A percentile compares a stretch with the other conserved stretches of the same genome.
Evolutionary conservation across 2,113 vertebrate species (phyloP).

Genomic region (Cygnus buccinator): DNA sequence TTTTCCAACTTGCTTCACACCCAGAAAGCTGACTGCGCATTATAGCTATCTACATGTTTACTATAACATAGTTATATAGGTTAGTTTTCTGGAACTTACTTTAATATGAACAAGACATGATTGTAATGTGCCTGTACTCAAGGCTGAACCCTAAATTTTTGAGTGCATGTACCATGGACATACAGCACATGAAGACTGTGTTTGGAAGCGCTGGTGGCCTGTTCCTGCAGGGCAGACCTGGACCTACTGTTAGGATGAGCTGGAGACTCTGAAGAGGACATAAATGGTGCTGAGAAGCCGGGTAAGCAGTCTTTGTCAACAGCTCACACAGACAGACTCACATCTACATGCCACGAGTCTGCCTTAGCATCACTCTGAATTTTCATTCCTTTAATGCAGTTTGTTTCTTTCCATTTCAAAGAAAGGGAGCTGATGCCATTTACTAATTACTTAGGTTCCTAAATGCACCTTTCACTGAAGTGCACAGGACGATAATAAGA

Average conservation of each 20-base stretch:
- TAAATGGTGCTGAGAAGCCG: background rate
- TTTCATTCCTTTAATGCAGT: background rate
- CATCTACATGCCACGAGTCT: background rate
- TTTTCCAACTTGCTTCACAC: background rate
- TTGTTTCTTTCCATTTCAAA: background rate
- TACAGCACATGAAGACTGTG: rapidly evolving
- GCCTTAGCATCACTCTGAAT: background rate
- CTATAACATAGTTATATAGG: rapidly evolving
- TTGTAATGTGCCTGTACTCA: rapidly evolving
- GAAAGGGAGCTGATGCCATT: background rate
- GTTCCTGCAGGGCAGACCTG: background rate
- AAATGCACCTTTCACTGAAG: background rate
- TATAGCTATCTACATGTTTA: background rate
- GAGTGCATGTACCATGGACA: rapidly evolving
- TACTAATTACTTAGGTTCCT: background rate
- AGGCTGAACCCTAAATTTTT: background rate
- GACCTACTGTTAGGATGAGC: background rate
- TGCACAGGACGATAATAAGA: background rate
- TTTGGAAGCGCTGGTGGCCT: background rate
- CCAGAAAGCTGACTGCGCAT: background rate
- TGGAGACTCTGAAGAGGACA: background rate
- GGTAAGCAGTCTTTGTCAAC: background rate
- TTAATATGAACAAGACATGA: background rate
- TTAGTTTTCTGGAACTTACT: background rate
- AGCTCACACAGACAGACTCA: background rate